These are phyloP conservation scores for Polydesmus complanatus DNA, from an alignment of 2,888 invertebrate genomes.

Conservation along the genomic window DNA sequence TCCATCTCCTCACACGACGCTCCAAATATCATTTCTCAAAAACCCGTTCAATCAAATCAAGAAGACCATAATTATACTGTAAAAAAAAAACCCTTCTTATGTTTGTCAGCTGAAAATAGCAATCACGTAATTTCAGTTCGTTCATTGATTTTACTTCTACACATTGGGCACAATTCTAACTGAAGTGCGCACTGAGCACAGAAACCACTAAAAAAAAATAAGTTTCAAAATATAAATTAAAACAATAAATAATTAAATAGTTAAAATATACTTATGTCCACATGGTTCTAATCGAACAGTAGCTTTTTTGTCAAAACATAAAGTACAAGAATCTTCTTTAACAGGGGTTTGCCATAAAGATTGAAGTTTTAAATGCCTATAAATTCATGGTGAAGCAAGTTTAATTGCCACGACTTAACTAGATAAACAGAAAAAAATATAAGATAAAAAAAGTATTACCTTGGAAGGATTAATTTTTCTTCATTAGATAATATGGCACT, in stretches of 20 bases:
- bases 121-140: background rate
- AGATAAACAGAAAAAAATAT: no score
- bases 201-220: slow-evolving; percentile 52
- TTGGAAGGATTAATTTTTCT: slow-evolving; percentile 66
- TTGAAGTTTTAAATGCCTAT: slow-evolving; percentile 58
- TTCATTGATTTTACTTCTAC: slow-evolving; percentile 49
- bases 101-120: no score
- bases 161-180: slow-evolving; percentile 73
- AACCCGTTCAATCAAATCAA: no score
- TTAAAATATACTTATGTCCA: slow-evolving; percentile 54
- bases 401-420: no score
- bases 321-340: slow-evolving; percentile 67
- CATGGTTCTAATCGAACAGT: slow-evolving; percentile 63
- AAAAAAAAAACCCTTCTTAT: no score
- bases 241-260: slow-evolving; percentile 14
- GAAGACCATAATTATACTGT: no score
- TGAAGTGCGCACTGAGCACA: slow-evolving; percentile 64
- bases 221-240: slow-evolving; percentile 11
- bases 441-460: no score
- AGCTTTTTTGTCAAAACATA: slow-evolving; percentile 71
- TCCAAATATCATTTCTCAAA: no score
- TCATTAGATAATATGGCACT: slow-evolving; percentile 57
- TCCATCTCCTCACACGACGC: no score
- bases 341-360: slow-evolving; percentile 57
- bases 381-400: no score